Base-by-base conservation (phyloP, 2,113 vertebrate genomes). In the Ciconia boyciana region DNA sequence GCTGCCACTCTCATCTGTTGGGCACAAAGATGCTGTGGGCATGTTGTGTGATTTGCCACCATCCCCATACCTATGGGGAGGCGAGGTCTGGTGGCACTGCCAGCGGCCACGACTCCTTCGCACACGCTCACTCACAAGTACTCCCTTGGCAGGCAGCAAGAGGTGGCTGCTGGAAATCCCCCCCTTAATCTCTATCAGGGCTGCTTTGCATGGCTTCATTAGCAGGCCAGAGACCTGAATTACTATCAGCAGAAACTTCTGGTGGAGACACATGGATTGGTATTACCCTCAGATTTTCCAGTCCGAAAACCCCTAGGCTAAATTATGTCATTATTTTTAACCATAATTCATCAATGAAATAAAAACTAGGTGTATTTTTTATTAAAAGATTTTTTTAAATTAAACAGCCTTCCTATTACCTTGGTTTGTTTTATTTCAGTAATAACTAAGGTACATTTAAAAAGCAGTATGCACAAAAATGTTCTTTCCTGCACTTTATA, bases 31-130 rank as follows among this genome's bases (percentile, higher is more conserved):
- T 0, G 0, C 48, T 39, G 39, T 17, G 68, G 64, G 36, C 18
- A 19, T 13, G 2, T 26, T 24, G 16, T 43, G n/a, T 41, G n/a
- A 85, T 39, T 83, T 72, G 54, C 25, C 54, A 60, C 7, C 41
- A 36, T 8, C 48, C 15, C 26, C 55, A 21, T 1, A 2, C 11
- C 24, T 68, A 26, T 19, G 7, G 16, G 14, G n/a, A 71, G 25
- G 18, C 15, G 16, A 71, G 25, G 29, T 24, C 58, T 61, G 46
- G n/a, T 17, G n/a, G 54, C 60, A 55, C 3, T 1, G 19, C n/a
- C 5, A 6, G 24, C 2, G 8, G 28, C 81, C 77, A 41, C 0
- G 0, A 34, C 16, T 78, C 16, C 64, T 62, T 65, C 16, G 2
- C 2, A 2, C 34, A 31, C 20, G 4, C 58, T 57, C 36, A 39